Evolutionary conservation across 1,140 invertebrate species (phyloP), one percentile per base, ranked within the genome.

Genomic region (Drosophila paulistorum): DNA sequence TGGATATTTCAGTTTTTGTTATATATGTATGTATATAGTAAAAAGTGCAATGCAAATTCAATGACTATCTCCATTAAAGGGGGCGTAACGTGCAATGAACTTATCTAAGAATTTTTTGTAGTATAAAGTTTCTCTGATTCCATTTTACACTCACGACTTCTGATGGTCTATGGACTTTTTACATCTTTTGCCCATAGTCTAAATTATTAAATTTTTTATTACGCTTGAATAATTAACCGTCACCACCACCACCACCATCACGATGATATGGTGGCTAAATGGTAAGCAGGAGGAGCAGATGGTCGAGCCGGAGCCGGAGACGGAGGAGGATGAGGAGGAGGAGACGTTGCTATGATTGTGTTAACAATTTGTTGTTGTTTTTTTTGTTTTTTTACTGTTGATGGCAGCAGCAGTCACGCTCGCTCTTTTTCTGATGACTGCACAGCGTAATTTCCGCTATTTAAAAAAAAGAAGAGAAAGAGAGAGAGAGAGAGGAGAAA

Each of bases 401-500:
- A 39, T 48, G 65, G 74, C 45, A 23, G 45, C 17, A 37, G 37
- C 65, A 75, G 71, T 81, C 64, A 74, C 81, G 61, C 64, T 66
- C 62, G 71, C 74, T 86, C 79, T 83, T 83, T 77, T 73, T 77
- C 76, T 87, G 83, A 76, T 87, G 83, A 72, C 79, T 82, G 80
- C 77, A 83, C 83, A 86, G 83, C 83, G 74, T 84, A 87, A 87
- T 87, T 87, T 87, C 83, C 83, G 84, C 80, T 87, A 79, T 87
- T 87, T 89, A 83, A 87, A 51, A 30, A 30, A 30, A 30, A 30
- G 3, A 5, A 26, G 26, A 26, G 26, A 26, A 4, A 5, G 26
- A 26, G 26, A 26, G 26, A 26, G 5, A 5, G 26, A 3, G 30
- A 30, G 30, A 30, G 6, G 17, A 17, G 17, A 17, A 30, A 30